A percentile compares a stretch with the other conserved stretches of the same genome.
Conservation (phyloP, 2,888 invertebrate species). For the Arrhopalites spinosus region DNA sequence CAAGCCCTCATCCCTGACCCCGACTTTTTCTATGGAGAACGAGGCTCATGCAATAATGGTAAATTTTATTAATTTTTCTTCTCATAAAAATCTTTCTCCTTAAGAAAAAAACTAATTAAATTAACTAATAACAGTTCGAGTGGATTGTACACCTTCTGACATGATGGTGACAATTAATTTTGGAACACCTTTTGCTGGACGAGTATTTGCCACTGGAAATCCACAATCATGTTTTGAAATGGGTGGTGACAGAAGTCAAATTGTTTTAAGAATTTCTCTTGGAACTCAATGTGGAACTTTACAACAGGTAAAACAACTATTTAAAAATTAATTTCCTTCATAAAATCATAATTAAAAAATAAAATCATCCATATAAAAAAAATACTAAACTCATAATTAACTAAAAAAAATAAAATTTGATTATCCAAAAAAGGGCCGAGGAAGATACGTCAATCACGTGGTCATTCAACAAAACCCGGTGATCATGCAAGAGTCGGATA, state of each 20-base stretch:
- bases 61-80: conserved; percentile 40
- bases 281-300: conserved; percentile 61
- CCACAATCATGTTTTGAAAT: conserved; percentile 73
- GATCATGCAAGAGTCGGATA: conserved; percentile 62
- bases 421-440: conserved; percentile 59
- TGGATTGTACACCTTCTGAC: conserved; percentile 73
- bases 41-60: conserved; percentile 84
- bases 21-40: conserved; percentile 74
- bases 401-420: too few species aligned
- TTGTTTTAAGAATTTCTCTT: conserved; percentile 68
- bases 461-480: conserved; percentile 62
- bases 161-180: conserved; percentile 69
- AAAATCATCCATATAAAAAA: too few species aligned
- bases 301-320: conserved; percentile 58
- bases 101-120: background rate
- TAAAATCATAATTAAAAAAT: too few species aligned
- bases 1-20: conserved; percentile 68
- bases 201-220: conserved; percentile 79
- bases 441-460: conserved; percentile 61
- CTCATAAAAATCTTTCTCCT: background rate
- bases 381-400: too few species aligned
- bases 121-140: conserved; percentile 68
- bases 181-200: conserved; percentile 66
- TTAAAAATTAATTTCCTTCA: too few species aligned
- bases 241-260: conserved; percentile 63